Conservation (phyloP, 2,113 vertebrate genomes). For the Lophochroa leadbeateri region DNA sequence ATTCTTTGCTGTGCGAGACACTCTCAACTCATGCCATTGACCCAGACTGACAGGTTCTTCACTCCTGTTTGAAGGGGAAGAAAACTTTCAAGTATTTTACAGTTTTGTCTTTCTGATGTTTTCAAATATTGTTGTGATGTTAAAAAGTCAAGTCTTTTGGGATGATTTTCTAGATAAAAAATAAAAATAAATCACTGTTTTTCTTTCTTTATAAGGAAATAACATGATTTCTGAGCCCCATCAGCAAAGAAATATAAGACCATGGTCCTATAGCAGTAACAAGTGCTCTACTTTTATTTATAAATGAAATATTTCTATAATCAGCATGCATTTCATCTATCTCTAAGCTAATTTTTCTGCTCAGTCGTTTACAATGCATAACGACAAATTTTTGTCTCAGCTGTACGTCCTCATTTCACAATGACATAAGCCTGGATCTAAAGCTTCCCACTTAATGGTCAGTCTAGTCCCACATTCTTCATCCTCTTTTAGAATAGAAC, state of each 20-base stretch:
- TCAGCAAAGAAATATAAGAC: not conserved
- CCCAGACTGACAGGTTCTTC: slow-evolving; percentile 83
- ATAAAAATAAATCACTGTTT: not conserved
- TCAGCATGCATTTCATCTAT: not conserved
- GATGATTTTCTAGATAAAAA: not conserved
- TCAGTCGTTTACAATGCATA: not conserved
- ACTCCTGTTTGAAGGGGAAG: slow-evolving; percentile 77
- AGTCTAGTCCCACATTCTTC: not conserved
- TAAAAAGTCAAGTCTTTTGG: not conserved
- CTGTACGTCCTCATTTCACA: not conserved
- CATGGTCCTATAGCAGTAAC: not conserved
- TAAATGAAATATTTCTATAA: not conserved
- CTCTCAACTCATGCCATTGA: slow-evolving; percentile 88
- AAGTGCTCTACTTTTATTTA: not conserved
- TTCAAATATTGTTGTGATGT: not conserved
- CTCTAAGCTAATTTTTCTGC: not conserved
- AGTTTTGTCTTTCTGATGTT: not conserved
- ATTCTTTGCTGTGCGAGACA: slow-evolving; percentile 91
- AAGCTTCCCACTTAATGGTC: not conserved
- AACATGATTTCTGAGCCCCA: not conserved
- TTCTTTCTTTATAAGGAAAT: not conserved
- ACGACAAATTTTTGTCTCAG: not conserved
- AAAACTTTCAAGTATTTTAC: not conserved
- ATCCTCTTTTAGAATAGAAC: not conserved
- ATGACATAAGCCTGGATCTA: not conserved